These are phyloP conservation scores for Amblyjoppa proteus DNA, from an alignment of 2,888 invertebrate species.

Conservation along the genomic window DNA sequence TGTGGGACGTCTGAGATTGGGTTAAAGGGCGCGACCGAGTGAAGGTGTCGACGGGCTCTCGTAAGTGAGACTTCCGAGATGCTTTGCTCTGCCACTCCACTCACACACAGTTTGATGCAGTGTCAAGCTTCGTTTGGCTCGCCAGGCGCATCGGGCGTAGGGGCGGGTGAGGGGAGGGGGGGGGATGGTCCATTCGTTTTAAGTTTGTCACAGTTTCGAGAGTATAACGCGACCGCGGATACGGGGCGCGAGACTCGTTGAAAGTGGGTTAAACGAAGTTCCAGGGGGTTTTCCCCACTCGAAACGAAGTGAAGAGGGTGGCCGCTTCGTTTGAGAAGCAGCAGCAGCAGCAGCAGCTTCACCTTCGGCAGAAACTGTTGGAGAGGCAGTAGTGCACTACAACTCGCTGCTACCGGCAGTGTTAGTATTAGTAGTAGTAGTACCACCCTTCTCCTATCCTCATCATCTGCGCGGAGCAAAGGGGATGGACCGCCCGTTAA, in stretches of 20 bases:
- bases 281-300: conserved; percentile 54
- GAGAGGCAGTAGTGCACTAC: conserved; percentile 51
- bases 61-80: conserved; percentile 35
- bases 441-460: conserved; percentile 31
- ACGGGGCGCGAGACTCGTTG: conserved; percentile 59
- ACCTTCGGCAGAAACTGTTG: conserved; percentile 33
- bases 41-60: conserved; percentile 45
- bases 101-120: conserved; percentile 60
- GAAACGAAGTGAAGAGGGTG: conserved; percentile 58
- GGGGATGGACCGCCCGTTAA: conserved; percentile 44
- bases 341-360: conserved; percentile 46
- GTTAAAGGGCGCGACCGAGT: conserved; percentile 51
- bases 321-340: conserved; percentile 33
- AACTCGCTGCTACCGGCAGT: conserved; percentile 35
- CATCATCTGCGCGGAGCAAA: conserved; percentile 18
- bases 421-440: conserved; percentile 18
- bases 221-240: conserved; percentile 49
- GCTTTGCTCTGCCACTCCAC: conserved; percentile 45
- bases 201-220: conserved; percentile 77
- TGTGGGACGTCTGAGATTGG: conserved; percentile 49
- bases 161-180: background rate
- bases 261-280: conserved; percentile 83
- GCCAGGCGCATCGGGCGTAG: conserved; percentile 34
- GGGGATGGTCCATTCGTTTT: conserved; percentile 69
- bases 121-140: conserved; percentile 60